A percentile compares a stretch with the other conserved stretches of the same genome.
Conservation (phyloP, 1,140 invertebrate species). For the Amphibalanus amphitrite region DNA sequence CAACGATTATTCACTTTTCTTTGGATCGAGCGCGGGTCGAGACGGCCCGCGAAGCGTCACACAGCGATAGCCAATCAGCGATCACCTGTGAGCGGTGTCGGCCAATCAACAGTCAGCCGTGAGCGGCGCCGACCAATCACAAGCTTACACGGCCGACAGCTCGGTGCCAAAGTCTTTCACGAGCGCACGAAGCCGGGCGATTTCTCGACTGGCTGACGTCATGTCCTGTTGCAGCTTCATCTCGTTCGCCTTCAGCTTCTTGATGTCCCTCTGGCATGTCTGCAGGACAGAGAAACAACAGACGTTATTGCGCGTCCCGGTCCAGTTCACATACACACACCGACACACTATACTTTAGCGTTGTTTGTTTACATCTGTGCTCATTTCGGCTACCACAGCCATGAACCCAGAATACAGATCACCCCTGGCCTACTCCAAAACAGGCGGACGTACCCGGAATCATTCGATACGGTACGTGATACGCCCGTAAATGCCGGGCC, state of each 20-base stretch:
- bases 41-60: background rate
- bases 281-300: constrained; percentile 31
- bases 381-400: no score
- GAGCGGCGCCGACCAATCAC: background rate
- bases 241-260: constrained; percentile 65
- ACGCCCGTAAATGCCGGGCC: no score
- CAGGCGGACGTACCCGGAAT: no score
- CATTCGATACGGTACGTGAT: no score
- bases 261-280: constrained; percentile 80
- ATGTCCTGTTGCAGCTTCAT: constrained; percentile 65
- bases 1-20: background rate
- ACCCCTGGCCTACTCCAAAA: no score
- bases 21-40: background rate
- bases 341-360: no score
- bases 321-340: no score
- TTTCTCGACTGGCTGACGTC: constrained; percentile 59
- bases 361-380: no score
- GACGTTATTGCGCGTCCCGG: background rate
- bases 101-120: background rate
- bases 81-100: no score
- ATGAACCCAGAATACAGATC: no score
- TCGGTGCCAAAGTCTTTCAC: constrained; percentile 41
- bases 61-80: background rate
- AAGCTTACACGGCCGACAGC: constrained; percentile 18
- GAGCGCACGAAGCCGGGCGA: constrained; percentile 55